Percentiles rank a stretch among this genome's conserved stretches.
phyloP scores from a whole-genome alignment of 2,888 invertebrate genomes.

The Cremastinae sp. region DNA sequence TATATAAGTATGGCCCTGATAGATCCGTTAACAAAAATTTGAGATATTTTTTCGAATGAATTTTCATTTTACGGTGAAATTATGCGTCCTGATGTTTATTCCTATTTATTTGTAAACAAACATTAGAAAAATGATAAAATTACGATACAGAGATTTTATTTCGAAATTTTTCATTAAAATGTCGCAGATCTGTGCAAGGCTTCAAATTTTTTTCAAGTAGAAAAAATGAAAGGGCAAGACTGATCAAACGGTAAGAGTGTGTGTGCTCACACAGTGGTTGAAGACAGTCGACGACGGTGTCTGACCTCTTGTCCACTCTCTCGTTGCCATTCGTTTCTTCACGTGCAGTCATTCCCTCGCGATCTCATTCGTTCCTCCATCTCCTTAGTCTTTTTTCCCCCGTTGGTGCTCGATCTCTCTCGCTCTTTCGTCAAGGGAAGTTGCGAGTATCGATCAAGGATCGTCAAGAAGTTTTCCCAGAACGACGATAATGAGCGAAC shows the following conservation, averaged over 20 bases:
- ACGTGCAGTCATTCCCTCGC: conserved; percentile 43
- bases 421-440: conserved; percentile 52
- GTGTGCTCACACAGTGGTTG: conserved; percentile 57
- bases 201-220: conserved; percentile 33
- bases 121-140: conserved; percentile 1
- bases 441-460: conserved; percentile 57
- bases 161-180: conserved; percentile 9
- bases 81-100: no score
- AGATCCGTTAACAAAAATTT: no score
- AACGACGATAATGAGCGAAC: conserved; percentile 61
- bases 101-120: no score
- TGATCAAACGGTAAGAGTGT: conserved; percentile 41
- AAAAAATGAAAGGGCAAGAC: conserved; percentile 38
- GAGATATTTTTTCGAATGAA: no score
- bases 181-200: conserved; percentile 35
- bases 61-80: no score
- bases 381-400: conserved; percentile 49
- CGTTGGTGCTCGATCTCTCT: conserved; percentile 57
- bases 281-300: conserved; percentile 22
- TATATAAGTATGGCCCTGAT: no score
- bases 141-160: conserved; percentile 62
- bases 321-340: conserved; percentile 45
- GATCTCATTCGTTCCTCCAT: conserved; percentile 49
- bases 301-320: conserved; percentile 58
- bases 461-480: conserved; percentile 61